Conservation (phyloP, 2,797 vertebrate species). For the Sparidentex hasta region DNA sequence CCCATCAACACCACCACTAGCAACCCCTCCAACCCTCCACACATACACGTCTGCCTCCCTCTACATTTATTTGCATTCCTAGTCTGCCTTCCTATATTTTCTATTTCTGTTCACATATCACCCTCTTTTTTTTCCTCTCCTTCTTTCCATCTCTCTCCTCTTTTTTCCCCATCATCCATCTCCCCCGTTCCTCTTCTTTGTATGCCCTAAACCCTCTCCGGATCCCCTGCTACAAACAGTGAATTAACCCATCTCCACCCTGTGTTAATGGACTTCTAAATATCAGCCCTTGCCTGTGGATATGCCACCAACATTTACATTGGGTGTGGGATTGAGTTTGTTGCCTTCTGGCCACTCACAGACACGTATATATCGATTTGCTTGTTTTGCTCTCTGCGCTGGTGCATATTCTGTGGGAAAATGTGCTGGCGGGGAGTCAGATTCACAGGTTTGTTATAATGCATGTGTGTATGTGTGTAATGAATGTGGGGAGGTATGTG, state of each 20-base stretch:
- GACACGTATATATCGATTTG: conserved; percentile 62
- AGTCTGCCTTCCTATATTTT: conserved; percentile 13
- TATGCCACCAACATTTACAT: conserved; percentile 79
- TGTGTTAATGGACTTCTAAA: conserved; percentile 85
- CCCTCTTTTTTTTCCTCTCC: conserved; percentile 11
- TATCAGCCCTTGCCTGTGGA: conserved; percentile 80
- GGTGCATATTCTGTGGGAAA: conserved; percentile 59
- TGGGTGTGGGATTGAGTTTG: conserved; percentile 67
- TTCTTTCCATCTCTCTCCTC: conserved; percentile 5
- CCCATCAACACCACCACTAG: conserved; percentile 34
- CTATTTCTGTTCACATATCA: conserved; percentile 24
- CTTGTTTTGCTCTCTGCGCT: conserved; percentile 58
- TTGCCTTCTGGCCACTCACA: conserved; percentile 69
- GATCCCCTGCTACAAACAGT: conserved; percentile 72
- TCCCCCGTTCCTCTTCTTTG: conserved; percentile 39
- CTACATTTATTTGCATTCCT: conserved; percentile 50
- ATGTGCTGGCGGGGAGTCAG: conserved; percentile 44
- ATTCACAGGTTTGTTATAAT: conserved; percentile 42
- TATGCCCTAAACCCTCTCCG: conserved; percentile 57
- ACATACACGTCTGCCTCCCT: conserved; percentile 28
- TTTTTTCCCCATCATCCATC: conserved; percentile 25
- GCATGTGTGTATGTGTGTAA: conserved; percentile 26
- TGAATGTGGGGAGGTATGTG: conserved; percentile 38
- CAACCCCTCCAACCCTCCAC: conserved; percentile 15
- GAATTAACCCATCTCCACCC: conserved; percentile 81